Evolutionary conservation across 1,140 invertebrate species (phyloP).

Genomic region (Coelopa frigida): DNA sequence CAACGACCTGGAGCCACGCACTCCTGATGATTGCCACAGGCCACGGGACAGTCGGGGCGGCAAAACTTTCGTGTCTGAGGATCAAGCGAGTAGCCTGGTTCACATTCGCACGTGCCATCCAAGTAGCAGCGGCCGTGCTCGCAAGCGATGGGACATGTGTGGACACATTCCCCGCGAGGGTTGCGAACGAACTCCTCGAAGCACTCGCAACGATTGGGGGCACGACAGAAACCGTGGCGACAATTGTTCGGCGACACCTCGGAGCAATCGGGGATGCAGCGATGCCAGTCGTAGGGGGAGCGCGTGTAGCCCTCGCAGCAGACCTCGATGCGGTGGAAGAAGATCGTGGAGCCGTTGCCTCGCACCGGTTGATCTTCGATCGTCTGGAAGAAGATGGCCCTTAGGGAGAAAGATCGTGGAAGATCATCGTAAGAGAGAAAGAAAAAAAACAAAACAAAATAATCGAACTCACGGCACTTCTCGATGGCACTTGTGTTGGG

Average conservation of each 20-base stretch:
- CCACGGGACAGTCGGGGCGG: slow-evolving; percentile 39
- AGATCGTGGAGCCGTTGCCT: slow-evolving; percentile 35
- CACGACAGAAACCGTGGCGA: slow-evolving; percentile 50
- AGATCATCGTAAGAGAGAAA: slow-evolving; percentile 5
- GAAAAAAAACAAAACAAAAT: no score
- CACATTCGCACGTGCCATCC: slow-evolving; percentile 54
- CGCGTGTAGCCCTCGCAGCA: slow-evolving; percentile 56
- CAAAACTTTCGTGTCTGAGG: slow-evolving; percentile 47
- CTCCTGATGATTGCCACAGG: slow-evolving; percentile 35
- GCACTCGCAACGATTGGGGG: slow-evolving; percentile 52
- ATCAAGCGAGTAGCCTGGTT: slow-evolving; percentile 54
- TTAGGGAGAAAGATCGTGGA: no score
- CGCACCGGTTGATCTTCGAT: slow-evolving; percentile 14
- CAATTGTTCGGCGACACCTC: slow-evolving; percentile 43
- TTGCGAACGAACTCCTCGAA: slow-evolving; percentile 53
- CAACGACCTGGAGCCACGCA: slow-evolving; percentile 53
- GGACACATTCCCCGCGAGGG: slow-evolving; percentile 28
- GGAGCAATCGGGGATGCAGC: slow-evolving; percentile 51
- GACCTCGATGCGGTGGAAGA: slow-evolving; percentile 44
- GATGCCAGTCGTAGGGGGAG: slow-evolving; percentile 45
- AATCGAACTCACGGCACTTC: slow-evolving; percentile 17
- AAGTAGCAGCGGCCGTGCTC: slow-evolving; percentile 43
- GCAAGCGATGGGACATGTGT: slow-evolving; percentile 38
- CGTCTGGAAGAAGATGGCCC: slow-evolving; percentile 33
- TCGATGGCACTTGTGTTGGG: slow-evolving; percentile 12